phyloP scores from a whole-genome alignment of 2,797 vertebrate genomes.

The Karalla daura region DNA sequence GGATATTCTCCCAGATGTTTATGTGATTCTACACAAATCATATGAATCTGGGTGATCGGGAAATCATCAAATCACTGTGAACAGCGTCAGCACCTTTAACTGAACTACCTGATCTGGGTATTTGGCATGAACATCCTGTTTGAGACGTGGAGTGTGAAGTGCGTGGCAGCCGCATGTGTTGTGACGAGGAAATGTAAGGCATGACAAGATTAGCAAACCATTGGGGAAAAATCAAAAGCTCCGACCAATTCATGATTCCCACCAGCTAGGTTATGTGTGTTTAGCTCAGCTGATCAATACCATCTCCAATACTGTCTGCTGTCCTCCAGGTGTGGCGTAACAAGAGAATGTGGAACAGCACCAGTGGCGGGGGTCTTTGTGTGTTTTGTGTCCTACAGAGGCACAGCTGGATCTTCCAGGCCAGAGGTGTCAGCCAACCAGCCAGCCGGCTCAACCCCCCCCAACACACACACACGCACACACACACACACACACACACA shows the following conservation, averaged over 20 bases:
- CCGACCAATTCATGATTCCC: slow-evolving; percentile 51
- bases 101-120: background rate
- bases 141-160: slow-evolving; percentile 25
- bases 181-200: slow-evolving; percentile 42
- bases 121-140: background rate
- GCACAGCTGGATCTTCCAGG: slow-evolving; percentile 72
- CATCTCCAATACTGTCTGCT: slow-evolving; percentile 40
- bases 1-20: background rate
- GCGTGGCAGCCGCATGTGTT: slow-evolving; percentile 5
- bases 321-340: slow-evolving; percentile 57
- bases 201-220: slow-evolving; percentile 40
- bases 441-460: slow-evolving; percentile 32
- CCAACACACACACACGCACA: no score
- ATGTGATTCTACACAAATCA: background rate
- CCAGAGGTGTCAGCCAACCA: slow-evolving; percentile 58
- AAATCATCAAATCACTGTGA: slow-evolving; percentile 2
- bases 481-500: no score
- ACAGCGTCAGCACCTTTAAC: background rate
- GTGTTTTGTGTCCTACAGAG: slow-evolving; percentile 56
- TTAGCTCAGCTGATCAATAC: slow-evolving; percentile 64
- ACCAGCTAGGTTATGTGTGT: slow-evolving; percentile 54
- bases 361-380: slow-evolving; percentile 26
- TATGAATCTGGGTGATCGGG: background rate
- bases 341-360: slow-evolving; percentile 26
- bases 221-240: slow-evolving; percentile 37